Percentiles rank a stretch among this genome's conserved stretches.
These are phyloP conservation scores for Tribolium castaneum DNA, from an alignment of 1,140 invertebrate species.

Conservation along the genomic window DNA sequence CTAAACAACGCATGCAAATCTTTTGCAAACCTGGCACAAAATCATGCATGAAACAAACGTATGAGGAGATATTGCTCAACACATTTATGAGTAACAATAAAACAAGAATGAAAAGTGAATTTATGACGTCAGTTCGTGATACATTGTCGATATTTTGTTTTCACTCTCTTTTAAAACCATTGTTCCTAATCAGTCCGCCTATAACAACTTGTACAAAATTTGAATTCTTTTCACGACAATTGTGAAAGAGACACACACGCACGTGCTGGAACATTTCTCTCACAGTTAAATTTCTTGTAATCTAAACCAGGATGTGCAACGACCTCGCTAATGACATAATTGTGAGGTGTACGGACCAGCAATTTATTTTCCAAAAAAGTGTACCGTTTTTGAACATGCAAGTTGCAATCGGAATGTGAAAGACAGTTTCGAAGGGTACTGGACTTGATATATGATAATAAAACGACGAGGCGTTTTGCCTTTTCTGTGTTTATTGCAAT, in stretches of 20 bases:
- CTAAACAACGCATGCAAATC: too few species aligned
- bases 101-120: constrained; percentile 22
- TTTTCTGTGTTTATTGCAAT: not conserved
- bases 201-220: not conserved
- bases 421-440: not conserved
- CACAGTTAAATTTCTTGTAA: too few species aligned
- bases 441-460: not conserved
- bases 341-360: not conserved
- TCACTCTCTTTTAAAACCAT: not conserved
- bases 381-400: not conserved
- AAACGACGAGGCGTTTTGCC: not conserved
- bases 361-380: not conserved
- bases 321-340: not conserved
- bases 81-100: constrained; percentile 5
- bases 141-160: constrained; percentile 26
- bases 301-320: not conserved
- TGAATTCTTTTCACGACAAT: constrained; percentile 12
- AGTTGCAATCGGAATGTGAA: not conserved
- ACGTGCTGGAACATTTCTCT: not conserved
- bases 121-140: constrained; percentile 5
- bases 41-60: not conserved
- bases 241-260: not conserved
- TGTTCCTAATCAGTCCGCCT: constrained; percentile 11
- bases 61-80: constrained; percentile 2
- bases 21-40: not conserved